Conservation (phyloP, 2,797 vertebrate species). For the Microctenopoma stevenorrisi region DNA sequence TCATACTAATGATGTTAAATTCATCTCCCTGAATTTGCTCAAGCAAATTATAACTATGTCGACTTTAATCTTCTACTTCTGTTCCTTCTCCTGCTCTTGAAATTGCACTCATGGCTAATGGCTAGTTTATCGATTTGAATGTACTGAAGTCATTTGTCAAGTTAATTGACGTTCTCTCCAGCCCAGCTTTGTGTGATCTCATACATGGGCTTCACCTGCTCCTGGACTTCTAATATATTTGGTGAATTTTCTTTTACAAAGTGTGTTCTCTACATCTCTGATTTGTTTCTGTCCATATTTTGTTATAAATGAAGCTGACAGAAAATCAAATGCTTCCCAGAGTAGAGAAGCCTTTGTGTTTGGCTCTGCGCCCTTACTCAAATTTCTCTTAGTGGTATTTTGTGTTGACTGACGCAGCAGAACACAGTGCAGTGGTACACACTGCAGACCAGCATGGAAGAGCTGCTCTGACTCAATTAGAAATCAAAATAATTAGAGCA, state of each 20-base stretch:
- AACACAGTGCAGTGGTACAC: not conserved
- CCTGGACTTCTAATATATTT: constrained; percentile 3
- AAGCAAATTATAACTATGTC: constrained; percentile 37
- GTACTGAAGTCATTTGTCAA: constrained; percentile 43
- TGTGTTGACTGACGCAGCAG: not conserved
- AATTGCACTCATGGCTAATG: constrained; percentile 37
- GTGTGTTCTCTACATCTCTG: not conserved
- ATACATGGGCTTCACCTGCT: constrained; percentile 22
- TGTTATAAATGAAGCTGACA: constrained; percentile 16
- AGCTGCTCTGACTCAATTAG: not conserved
- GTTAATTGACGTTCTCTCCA: constrained; percentile 37
- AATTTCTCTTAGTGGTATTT: constrained; percentile 1
- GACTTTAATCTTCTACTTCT: constrained; percentile 33
- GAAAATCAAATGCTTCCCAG: constrained; percentile 7
- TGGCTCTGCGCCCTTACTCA: not conserved
- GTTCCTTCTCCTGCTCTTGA: constrained; percentile 25
- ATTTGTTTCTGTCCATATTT: constrained; percentile 4
- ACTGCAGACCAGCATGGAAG: constrained; percentile 1
- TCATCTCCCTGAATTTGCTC: constrained; percentile 27
- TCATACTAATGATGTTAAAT: constrained; percentile 27
- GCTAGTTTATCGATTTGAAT: constrained; percentile 39
- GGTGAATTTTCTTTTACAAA: not conserved
- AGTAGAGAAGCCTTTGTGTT: not conserved
- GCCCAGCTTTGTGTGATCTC: not conserved
- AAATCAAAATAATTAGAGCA: constrained; percentile 5